Base-by-base conservation (phyloP, 2,888 invertebrate species). In the Galeopsomyia nigrocyanea region DNA sequence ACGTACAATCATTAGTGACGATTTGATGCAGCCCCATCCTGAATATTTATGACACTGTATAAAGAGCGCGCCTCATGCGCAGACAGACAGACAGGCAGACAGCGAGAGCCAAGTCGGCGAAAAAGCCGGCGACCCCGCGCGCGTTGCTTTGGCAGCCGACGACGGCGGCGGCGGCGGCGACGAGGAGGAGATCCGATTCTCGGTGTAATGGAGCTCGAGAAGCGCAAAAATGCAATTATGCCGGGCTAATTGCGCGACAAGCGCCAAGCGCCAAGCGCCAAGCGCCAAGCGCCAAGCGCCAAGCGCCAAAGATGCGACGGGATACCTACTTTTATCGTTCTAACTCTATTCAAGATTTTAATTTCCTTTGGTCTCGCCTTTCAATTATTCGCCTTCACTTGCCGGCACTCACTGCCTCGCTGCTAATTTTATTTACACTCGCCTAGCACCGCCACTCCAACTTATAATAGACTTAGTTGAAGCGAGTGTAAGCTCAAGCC, bases 41-140 rank as follows among this genome's bases (percentile, higher is more conserved):
- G 76, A 77, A 77, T 77, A 77, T 76, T 77, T 74, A 74, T 73
- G 73, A 69, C 67, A 14, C 7, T 39, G 39, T 39, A 10, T 39
- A 39, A 39, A 39, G 39, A 39, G 39, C 22, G 50, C 10, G 26
- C 39, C 13, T 7, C 21, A 10, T 17, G n/a, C 3, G 21, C 49
- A 53, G 53, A 46, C 19, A 21, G 47, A 14, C 22, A n/a, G 47
- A 55, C 22, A n/a, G 22, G n/a, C 50, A 46, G 55, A 46, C 14
- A 21, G 39, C 9, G 21, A 16, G 53, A 53, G 47, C 22, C 10
- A n/a, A n/a, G 50, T 6, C 10, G 17, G 22, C 3, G 19, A 50
- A 39, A 53, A n/a, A n/a, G 46, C 46, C 47, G 31, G 56, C 39
- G 46, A 61, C 21, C 10, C 57, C 1, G 16, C 19, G 13, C 17